These are phyloP conservation scores for Drepana arcuata DNA, from an alignment of 1,140 invertebrate genomes.

Conservation along the genomic window DNA sequence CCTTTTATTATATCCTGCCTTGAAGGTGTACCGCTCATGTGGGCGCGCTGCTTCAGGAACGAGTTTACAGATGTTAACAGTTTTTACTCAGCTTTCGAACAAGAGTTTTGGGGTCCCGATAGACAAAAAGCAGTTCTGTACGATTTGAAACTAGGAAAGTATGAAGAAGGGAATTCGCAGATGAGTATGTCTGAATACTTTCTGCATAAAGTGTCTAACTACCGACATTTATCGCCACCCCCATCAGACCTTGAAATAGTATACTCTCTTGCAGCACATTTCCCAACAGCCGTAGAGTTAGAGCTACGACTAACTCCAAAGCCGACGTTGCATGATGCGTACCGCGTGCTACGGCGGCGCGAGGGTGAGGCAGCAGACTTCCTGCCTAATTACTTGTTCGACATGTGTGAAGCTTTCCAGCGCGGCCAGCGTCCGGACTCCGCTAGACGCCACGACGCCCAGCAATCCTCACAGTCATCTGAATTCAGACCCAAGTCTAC, in stretches of 20 bases:
- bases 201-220: conserved; percentile 58
- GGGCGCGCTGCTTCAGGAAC: conserved; percentile 54
- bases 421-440: conserved; percentile 46
- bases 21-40: conserved; percentile 57
- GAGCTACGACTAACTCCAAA: conserved; percentile 58
- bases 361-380: conserved; percentile 55
- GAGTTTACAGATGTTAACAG: conserved; percentile 45
- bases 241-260: conserved; percentile 63
- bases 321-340: conserved; percentile 56
- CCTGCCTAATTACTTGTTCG: conserved; percentile 62
- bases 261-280: conserved; percentile 62
- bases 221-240: conserved; percentile 52
- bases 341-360: conserved; percentile 49
- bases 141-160: conserved; percentile 62
- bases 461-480: too few species aligned
- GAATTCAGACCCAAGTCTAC: too few species aligned
- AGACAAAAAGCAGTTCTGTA: conserved; percentile 56
- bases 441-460: conserved; percentile 25
- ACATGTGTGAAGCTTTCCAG: conserved; percentile 63
- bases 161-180: conserved; percentile 37
- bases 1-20: conserved; percentile 56
- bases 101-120: conserved; percentile 59
- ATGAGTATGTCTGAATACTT: conserved; percentile 64
- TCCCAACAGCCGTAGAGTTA: conserved; percentile 54
- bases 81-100: conserved; percentile 53